These are phyloP conservation scores for Zelostemma sp. DNA, from an alignment of 1,140 invertebrate species.

Conservation along the genomic window DNA sequence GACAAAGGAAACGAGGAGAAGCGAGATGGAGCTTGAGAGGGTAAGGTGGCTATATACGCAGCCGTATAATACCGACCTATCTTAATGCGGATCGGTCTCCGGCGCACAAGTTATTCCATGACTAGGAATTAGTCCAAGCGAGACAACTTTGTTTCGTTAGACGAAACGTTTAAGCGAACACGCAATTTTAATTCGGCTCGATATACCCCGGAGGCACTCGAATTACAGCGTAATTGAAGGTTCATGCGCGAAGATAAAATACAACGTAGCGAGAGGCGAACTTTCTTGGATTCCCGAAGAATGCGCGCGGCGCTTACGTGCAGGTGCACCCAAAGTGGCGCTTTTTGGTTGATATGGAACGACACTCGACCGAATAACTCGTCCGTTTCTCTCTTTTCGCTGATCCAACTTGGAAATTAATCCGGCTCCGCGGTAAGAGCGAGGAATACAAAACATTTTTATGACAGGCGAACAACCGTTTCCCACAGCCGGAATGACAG, in stretches of 20 bases:
- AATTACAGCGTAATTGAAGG: neutral
- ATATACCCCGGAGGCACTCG: neutral
- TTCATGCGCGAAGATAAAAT: neutral
- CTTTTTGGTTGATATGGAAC: neutral
- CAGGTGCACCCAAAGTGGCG: neutral
- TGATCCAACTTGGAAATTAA: neutral
- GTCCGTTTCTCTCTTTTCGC: neutral
- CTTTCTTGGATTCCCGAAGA: neutral
- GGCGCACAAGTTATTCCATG: constrained; percentile 45
- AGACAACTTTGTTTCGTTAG: constrained; percentile 1
- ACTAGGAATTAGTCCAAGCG: constrained; percentile 43
- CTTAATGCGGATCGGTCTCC: constrained; percentile 44
- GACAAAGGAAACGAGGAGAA: no score
- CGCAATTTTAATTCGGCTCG: constrained; percentile 5
- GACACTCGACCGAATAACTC: neutral
- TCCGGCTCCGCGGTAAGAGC: neutral
- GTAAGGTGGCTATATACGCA: constrained; percentile 33
- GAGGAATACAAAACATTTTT: neutral
- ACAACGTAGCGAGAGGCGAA: neutral
- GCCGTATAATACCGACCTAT: constrained; percentile 34
- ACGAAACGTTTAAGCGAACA: constrained; percentile 20
- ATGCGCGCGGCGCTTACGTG: neutral
- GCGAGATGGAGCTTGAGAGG: constrained; percentile 8
- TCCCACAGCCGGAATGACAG: neutral
- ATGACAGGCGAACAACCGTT: neutral